A percentile compares a stretch with the other conserved stretches of the same genome.
These are phyloP conservation scores for Colaptes auratus DNA, from an alignment of 2,113 vertebrate species.

Conservation along the genomic window DNA sequence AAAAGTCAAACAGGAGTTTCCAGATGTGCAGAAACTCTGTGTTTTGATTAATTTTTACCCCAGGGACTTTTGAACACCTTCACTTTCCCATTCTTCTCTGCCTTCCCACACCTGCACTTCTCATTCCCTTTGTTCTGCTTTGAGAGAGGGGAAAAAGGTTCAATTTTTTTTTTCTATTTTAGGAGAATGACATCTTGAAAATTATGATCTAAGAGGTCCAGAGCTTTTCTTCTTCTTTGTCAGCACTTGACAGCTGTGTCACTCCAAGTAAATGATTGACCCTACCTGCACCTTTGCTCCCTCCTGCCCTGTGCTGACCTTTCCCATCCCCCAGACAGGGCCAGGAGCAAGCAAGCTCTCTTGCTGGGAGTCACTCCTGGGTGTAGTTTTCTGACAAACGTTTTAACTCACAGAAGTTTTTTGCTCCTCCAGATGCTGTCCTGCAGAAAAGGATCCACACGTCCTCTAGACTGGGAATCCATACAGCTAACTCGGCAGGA, in stretches of 20 bases:
- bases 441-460: neutral
- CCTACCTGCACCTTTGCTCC: neutral
- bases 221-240: neutral
- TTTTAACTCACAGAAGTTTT: neutral
- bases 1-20: neutral
- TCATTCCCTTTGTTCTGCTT: neutral
- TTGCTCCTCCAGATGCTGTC: neutral
- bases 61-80: neutral
- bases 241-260: neutral
- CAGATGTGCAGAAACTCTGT: neutral
- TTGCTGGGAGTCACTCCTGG: accelerated
- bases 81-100: neutral
- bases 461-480: neutral
- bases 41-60: neutral
- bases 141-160: accelerated
- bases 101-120: neutral
- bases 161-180: neutral
- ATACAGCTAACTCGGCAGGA: neutral
- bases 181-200: neutral
- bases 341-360: neutral
- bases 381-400: neutral
- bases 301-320: neutral
- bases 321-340: neutral
- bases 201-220: neutral
- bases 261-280: neutral